phyloP scores from a whole-genome alignment of 1,140 invertebrate genomes.

The Drosophila grimshawi region DNA sequence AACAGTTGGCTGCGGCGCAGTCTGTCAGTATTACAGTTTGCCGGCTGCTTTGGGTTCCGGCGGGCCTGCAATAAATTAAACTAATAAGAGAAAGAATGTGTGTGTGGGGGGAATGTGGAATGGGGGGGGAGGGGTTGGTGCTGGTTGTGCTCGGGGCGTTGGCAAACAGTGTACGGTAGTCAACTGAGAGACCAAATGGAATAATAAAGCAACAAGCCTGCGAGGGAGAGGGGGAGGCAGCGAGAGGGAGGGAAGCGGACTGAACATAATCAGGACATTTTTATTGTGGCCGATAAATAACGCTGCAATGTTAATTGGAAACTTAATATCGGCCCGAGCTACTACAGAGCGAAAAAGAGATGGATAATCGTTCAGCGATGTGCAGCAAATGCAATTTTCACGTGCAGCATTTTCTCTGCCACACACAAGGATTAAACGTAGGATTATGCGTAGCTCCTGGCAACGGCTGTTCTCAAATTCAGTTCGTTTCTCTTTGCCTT shows the following conservation, averaged over 20 bases:
- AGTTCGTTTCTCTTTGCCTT: neutral
- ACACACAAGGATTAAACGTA: conserved; percentile 7
- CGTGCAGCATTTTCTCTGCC: conserved; percentile 1
- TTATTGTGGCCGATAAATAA: conserved; percentile 81
- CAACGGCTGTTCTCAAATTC: conserved; percentile 29
- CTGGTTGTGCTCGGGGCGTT: neutral
- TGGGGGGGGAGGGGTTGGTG: neutral
- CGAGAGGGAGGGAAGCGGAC: conserved; percentile 14
- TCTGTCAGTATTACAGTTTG: too few species aligned
- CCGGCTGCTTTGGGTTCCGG: neutral
- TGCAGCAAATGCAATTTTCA: conserved; percentile 49
- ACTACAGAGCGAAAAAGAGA: neutral
- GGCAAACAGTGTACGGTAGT: conserved; percentile 32
- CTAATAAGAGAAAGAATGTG: conserved; percentile 45
- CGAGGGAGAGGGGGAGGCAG: neutral
- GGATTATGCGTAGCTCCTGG: conserved; percentile 7
- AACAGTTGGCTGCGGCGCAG: neutral
- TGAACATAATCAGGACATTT: conserved; percentile 78
- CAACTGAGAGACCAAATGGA: conserved; percentile 63
- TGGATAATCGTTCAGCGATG: conserved; percentile 14
- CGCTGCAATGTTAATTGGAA: conserved; percentile 81
- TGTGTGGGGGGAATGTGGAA: neutral
- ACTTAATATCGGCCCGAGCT: conserved; percentile 61
- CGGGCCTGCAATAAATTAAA: conserved; percentile 65
- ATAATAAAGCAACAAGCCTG: conserved; percentile 49